Base-by-base conservation (phyloP, 2,113 vertebrate species). In the Micromys minutus region DNA sequence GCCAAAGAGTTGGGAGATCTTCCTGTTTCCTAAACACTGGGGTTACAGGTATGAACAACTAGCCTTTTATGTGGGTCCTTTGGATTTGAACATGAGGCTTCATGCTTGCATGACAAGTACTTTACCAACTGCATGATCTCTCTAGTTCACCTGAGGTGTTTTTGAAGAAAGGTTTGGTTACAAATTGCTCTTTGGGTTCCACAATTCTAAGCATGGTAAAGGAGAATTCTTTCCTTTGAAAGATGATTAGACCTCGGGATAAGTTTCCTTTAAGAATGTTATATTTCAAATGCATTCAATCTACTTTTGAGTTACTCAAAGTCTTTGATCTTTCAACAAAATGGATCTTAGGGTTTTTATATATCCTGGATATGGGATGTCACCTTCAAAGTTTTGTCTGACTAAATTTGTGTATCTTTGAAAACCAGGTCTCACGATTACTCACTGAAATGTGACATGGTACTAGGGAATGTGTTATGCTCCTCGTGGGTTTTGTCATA, bases 231-330 rank as follows among this genome's bases (percentile, higher is more conserved):
- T 90, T 69, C 50, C 80, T 96, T 90, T 92, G 92, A 95, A 95
- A 94, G 87, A 67, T 3, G 42, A 52, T 76, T 94, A 90, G 95
- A 92, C 87, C 91, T 80, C 16, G 0, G 93, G 92, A 69, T 87
- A 67, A 94, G 85, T 96, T 95, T 95, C 80, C 88, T 86, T 95
- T 93, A 47, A 93, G 90, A 80, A 59, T 77, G 87, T 92, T 86
- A 86, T 86, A 90, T 95, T 76, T 95, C 92, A 96, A 61, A 84
- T 17, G 4, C 21, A 24, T 75, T 92, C 80, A 89, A 19, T 52
- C 88, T 95, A 92, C 75, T 69, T 96, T 93, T 74, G 69, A 87
- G 45, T 31, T 84, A 59, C 45, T 84, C 72, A 72, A 59, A 80
- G 86, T 63, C 96, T 94, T 94, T 95, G 94, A 95, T 96, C 89